phyloP scores from a whole-genome alignment of 2,888 invertebrate genomes.

The Cheilosia pagana region DNA sequence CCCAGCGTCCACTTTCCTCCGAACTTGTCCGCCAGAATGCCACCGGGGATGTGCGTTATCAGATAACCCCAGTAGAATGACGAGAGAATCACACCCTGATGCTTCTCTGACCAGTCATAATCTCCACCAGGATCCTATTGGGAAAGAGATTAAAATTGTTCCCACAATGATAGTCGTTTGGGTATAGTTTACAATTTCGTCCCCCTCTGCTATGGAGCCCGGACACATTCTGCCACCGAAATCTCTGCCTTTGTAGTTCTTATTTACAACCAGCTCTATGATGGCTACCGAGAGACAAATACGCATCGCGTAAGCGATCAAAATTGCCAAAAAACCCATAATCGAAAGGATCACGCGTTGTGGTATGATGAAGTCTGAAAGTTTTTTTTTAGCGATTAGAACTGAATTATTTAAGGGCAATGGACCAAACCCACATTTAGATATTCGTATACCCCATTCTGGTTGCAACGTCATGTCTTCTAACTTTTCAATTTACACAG shows the following conservation, averaged over 20 bases:
- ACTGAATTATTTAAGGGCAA: too few species aligned
- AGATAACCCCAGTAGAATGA: slow-evolving; percentile 93
- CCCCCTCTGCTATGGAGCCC: too few species aligned
- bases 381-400: too few species aligned
- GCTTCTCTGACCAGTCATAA: slow-evolving; percentile 87
- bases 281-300: slow-evolving; percentile 89
- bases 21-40: slow-evolving; percentile 89
- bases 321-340: slow-evolving; percentile 89
- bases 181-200: too few species aligned
- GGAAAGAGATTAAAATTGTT: too few species aligned
- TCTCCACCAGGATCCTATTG: slow-evolving; percentile 64
- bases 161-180: too few species aligned
- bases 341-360: slow-evolving; percentile 89
- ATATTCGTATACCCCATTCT: too few species aligned
- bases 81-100: slow-evolving; percentile 89
- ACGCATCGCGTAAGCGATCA: slow-evolving; percentile 91
- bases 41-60: slow-evolving; percentile 91
- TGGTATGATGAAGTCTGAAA: slow-evolving; percentile 80
- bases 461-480: too few species aligned
- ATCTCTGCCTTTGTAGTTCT: slow-evolving; percentile 69
- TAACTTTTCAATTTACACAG: too few species aligned
- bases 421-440: too few species aligned
- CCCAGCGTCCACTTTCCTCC: slow-evolving; percentile 88
- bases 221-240: too few species aligned
- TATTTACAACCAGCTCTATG: slow-evolving; percentile 87